Conservation (phyloP, 2,888 invertebrate species). For the Drosophila meridiana region DNA sequence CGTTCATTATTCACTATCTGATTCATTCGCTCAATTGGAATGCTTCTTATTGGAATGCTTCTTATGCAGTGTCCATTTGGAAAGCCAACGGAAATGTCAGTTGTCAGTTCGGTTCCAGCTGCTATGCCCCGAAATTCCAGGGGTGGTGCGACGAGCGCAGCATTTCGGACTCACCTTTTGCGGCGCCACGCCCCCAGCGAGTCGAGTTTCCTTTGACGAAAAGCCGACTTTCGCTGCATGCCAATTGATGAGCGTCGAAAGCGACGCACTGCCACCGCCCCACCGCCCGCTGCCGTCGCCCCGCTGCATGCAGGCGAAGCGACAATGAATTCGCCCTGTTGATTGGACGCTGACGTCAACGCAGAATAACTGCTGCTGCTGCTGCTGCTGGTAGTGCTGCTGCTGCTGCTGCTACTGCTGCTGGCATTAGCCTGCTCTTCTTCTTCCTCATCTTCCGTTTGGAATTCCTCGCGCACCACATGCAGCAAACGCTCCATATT, state of each 20-base stretch:
- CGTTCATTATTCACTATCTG: not conserved
- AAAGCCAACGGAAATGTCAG: not conserved
- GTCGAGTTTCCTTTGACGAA: constrained; percentile 84
- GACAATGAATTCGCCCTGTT: constrained; percentile 30
- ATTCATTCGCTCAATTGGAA: not conserved
- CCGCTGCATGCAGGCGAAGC: constrained; percentile 17
- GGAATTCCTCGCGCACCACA: constrained; percentile 78
- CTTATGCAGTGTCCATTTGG: not conserved
- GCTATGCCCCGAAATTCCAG: not conserved
- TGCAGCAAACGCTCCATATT: constrained; percentile 78
- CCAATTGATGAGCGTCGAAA: constrained; percentile 83
- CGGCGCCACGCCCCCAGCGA: constrained; percentile 82
- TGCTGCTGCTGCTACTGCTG: constrained; percentile 24
- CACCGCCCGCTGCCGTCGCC: constrained; percentile 4
- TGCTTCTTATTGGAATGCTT: not conserved
- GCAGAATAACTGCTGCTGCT: constrained; percentile 22
- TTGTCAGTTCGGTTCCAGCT: not conserved
- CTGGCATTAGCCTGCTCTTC: constrained; percentile 26
- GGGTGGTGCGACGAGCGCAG: not conserved
- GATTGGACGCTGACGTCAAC: constrained; percentile 29
- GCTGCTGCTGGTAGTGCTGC: constrained; percentile 18
- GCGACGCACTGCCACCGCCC: constrained; percentile 52
- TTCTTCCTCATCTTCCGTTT: constrained; percentile 65
- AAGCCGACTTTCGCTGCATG: constrained; percentile 83
- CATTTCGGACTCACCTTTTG: constrained; percentile 77